phyloP scores from a whole-genome alignment of 2,888 invertebrate species.

The Dryobota labecula region DNA sequence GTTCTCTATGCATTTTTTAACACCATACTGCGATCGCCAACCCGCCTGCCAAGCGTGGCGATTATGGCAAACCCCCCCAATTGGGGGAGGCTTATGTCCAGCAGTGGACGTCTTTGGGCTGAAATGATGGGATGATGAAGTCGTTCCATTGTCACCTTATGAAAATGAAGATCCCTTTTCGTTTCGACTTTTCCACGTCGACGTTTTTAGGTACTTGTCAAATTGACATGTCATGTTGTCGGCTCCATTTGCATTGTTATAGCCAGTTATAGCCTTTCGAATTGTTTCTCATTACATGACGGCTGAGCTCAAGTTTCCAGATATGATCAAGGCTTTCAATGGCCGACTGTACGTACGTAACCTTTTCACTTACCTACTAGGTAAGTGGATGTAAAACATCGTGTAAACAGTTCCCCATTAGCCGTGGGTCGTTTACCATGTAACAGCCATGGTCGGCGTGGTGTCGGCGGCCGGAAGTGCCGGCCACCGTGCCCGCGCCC shows the following conservation, averaged over 20 bases:
- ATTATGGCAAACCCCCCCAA: too few relatives aligned
- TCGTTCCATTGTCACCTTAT: not conserved
- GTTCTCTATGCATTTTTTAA: too few relatives aligned
- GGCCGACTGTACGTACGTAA: not conserved
- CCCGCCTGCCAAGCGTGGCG: too few relatives aligned
- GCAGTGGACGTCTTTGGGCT: too few relatives aligned
- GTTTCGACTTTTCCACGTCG: not conserved
- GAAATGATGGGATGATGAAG: too few relatives aligned
- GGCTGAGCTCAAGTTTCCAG: not conserved
- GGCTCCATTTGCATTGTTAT: not conserved
- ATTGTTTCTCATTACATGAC: too few relatives aligned
- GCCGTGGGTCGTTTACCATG: constrained; percentile 15
- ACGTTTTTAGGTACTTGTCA: not conserved
- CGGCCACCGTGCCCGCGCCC: constrained; percentile 66
- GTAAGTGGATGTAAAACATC: not conserved
- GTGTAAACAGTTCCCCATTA: constrained; percentile 44
- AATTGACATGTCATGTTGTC: not conserved
- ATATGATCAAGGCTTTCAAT: not conserved
- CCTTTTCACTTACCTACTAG: not conserved
- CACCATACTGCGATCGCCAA: too few relatives aligned
- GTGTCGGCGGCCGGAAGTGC: constrained; percentile 58
- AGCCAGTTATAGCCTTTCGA: too few relatives aligned
- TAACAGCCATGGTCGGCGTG: constrained; percentile 9
- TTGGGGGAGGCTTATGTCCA: too few relatives aligned
- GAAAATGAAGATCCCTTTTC: not conserved